Percentiles rank a stretch among this genome's conserved stretches.
phyloP scores from a whole-genome alignment of 2,797 vertebrate genomes.

The Bradypus variegatus region DNA sequence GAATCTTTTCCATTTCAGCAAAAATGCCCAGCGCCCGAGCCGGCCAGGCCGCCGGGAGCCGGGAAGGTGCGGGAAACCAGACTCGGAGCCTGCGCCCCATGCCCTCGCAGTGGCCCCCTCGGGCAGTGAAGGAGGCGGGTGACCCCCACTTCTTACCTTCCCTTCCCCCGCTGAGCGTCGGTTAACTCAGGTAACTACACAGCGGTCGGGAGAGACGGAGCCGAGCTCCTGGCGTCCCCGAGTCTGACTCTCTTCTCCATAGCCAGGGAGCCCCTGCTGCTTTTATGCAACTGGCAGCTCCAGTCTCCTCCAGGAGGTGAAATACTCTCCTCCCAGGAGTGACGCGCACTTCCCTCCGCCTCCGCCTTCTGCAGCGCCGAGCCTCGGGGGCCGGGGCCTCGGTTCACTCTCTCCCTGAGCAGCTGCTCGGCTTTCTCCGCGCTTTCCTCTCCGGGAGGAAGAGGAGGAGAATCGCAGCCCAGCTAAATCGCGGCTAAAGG shows the following conservation, averaged over 20 bases:
- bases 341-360: constrained; percentile 57
- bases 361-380: constrained; percentile 12
- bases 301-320: constrained; percentile 31
- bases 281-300: constrained; percentile 29
- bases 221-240: constrained; percentile 11
- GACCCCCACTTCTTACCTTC: constrained; percentile 54
- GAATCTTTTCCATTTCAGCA: background rate
- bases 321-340: constrained; percentile 29
- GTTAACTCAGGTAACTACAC: constrained; percentile 57
- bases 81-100: background rate
- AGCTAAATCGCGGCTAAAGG: background rate
- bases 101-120: background rate
- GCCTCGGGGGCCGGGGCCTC: background rate
- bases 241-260: constrained; percentile 50
- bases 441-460: constrained; percentile 35
- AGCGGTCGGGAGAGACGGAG: background rate
- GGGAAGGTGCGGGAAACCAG: background rate
- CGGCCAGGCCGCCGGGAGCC: background rate
- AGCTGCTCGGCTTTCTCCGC: background rate
- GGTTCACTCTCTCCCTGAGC: background rate
- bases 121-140: background rate
- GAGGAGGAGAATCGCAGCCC: constrained; percentile 35
- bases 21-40: background rate
- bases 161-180: constrained; percentile 44
- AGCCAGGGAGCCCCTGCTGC: constrained; percentile 29